phyloP scores from a whole-genome alignment of 2,113 vertebrate species.

The Orthonyx spaldingii region DNA sequence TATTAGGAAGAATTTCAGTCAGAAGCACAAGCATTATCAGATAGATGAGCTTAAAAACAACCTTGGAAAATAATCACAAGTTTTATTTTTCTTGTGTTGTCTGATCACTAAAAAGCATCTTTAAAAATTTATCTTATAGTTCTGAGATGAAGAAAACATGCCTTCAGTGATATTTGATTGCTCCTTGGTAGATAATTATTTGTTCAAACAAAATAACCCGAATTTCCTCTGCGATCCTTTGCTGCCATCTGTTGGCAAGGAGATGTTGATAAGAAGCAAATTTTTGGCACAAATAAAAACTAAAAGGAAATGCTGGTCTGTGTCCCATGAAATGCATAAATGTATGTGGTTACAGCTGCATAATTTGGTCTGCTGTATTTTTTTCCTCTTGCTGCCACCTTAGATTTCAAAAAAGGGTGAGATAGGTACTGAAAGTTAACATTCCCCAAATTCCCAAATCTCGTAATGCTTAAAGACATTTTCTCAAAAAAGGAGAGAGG shows the following conservation, averaged over 20 bases:
- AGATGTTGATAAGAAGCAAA: neutral
- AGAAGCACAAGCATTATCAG: neutral
- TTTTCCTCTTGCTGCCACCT: neutral
- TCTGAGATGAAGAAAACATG: constrained; percentile 58
- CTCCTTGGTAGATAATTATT: constrained; percentile 56
- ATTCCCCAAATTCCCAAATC: neutral
- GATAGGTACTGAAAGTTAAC: neutral
- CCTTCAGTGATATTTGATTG: constrained; percentile 67
- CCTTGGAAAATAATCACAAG: constrained; percentile 49
- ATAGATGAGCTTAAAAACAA: constrained; percentile 36
- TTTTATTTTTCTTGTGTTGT: constrained; percentile 34
- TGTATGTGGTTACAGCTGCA: neutral
- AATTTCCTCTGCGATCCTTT: constrained; percentile 42
- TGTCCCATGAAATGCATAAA: neutral
- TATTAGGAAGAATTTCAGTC: constrained; percentile 20
- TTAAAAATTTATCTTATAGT: constrained; percentile 60
- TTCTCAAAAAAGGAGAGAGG: neutral
- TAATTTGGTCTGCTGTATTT: neutral
- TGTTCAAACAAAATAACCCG: neutral
- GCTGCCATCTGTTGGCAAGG: constrained; percentile 70
- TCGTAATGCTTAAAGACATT: neutral
- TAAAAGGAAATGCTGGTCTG: neutral
- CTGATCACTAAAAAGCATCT: constrained; percentile 46
- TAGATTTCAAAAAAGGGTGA: neutral
- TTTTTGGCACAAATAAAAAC: neutral